Base-by-base conservation (phyloP, 1,140 invertebrate genomes). In the Eumaeus atala region DNA sequence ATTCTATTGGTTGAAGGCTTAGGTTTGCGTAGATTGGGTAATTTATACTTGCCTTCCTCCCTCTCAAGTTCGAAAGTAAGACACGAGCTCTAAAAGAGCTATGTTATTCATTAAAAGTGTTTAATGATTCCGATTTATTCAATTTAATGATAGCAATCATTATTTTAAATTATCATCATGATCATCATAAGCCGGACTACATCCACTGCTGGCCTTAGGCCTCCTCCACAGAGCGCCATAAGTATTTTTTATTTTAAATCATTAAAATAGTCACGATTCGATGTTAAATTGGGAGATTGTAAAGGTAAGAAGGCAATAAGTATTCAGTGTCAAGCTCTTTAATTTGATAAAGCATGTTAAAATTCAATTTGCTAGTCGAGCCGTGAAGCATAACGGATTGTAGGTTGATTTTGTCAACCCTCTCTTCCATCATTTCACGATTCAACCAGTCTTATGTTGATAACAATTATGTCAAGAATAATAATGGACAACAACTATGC, bases 11-110 rank as follows among this genome's bases (percentile, higher is more conserved):
- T 28, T 72, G 74, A 72, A 79, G 78, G 72, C 72, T 79, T 74
- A 72, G 80, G 83, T 83, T 76, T 79, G 66, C 74, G 77, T 79
- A 84, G 80, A 86, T 84, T 86, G 73, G 80, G 83, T 86, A 84
- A 86, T 86, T 86, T 86, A 84, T 86, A 85, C 72, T 82, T 77
- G 78, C 78, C 78, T 70, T 70, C 73, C 67, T 64, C 62, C 66
- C 73, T 64, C 67, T 66, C 61, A 44, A 44, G 14, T 44, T 65
- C 56, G 52, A 58, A 52, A 59, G 54, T 57, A 70, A 72, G 66
- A 73, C 73, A 77, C 79, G 74, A 71, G 70, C 66, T 71, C 62
- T 70, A 61, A 68, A 74, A 59, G 63, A 71, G 66, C 70, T 66
- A 71, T 72, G 69, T 62, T 72, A 66, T 81, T 79, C 70, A 72